Conservation (phyloP, 1,140 invertebrate genomes). For the Drosophila fuyamai region DNA sequence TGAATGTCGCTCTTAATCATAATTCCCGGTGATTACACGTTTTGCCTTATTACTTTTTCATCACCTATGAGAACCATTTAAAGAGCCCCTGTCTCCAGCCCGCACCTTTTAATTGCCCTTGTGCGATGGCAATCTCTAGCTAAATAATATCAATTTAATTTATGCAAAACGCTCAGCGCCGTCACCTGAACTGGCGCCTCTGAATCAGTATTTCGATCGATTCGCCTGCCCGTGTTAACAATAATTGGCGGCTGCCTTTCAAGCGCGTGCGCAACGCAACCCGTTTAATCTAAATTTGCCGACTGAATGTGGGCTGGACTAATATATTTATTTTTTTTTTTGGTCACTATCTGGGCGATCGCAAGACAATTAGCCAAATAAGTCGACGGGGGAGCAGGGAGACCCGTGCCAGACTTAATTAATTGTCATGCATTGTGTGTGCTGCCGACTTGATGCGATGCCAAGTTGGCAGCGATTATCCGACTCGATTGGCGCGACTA, state of each 20-base stretch:
- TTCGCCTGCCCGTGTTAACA: slow-evolving; percentile 50
- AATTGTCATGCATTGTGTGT: slow-evolving; percentile 77
- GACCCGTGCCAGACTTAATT: slow-evolving; percentile 68
- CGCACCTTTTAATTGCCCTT: slow-evolving; percentile 65
- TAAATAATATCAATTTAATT: slow-evolving; percentile 64
- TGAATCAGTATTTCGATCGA: slow-evolving; percentile 7
- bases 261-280: slow-evolving; percentile 54
- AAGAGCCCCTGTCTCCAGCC: slow-evolving; percentile 2
- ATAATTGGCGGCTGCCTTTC: slow-evolving; percentile 50
- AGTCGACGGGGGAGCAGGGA: slow-evolving; percentile 52
- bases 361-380: slow-evolving; percentile 76
- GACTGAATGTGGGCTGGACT: slow-evolving; percentile 12
- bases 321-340: slow-evolving; percentile 18
- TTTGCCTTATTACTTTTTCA: slow-evolving; percentile 15
- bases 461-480: slow-evolving; percentile 71
- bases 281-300: slow-evolving; percentile 46
- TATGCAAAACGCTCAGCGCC: slow-evolving; percentile 65
- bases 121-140: slow-evolving; percentile 35
- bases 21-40: slow-evolving; percentile 9
- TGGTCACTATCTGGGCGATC: slow-evolving; percentile 53
- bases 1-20: slow-evolving; percentile 16
- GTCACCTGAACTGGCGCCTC: slow-evolving; percentile 67
- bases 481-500: slow-evolving; percentile 45
- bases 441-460: slow-evolving; percentile 62
- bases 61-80: slow-evolving; percentile 24